These are phyloP conservation scores for Phrynocephalus versicolor DNA, from an alignment of 2,113 vertebrate genomes.

Conservation along the genomic window DNA sequence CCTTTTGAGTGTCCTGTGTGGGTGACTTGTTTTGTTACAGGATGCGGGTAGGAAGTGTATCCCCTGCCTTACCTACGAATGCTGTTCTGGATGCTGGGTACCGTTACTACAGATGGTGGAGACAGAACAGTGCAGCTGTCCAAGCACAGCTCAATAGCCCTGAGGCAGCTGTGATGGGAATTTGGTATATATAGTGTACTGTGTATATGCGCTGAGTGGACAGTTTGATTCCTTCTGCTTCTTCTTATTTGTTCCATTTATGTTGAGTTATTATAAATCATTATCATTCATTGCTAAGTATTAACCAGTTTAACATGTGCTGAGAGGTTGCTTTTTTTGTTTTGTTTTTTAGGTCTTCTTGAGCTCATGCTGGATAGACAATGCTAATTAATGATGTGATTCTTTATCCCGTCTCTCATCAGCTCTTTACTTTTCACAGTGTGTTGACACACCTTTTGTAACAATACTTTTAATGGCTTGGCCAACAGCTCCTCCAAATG, in stretches of 20 bases:
- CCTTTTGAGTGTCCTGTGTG: conserved; percentile 5
- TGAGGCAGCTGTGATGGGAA: conserved; percentile 61
- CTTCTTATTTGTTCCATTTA: conserved; percentile 41
- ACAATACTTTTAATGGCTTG: neutral
- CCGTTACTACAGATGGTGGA: conserved; percentile 57
- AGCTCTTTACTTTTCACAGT: conserved; percentile 2
- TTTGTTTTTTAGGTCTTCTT: neutral
- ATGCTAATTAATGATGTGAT: neutral
- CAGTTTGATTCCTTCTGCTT: conserved; percentile 56
- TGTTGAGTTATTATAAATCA: conserved; percentile 47
- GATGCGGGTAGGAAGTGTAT: conserved; percentile 26
- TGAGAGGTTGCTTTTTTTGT: neutral
- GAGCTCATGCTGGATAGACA: neutral
- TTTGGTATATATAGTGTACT: conserved; percentile 51
- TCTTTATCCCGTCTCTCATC: neutral
- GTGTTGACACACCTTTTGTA: neutral
- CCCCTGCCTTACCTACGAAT: neutral
- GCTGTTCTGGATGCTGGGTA: neutral
- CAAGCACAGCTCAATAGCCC: conserved; percentile 49
- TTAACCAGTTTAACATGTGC: neutral
- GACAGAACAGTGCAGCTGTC: conserved; percentile 57
- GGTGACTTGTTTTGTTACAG: conserved; percentile 28
- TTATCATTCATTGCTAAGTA: conserved; percentile 33
- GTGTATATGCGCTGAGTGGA: conserved; percentile 41
- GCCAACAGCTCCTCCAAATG: neutral